Conservation (phyloP, 92 coral and sea anemone species). For the Montipora capitata region DNA sequence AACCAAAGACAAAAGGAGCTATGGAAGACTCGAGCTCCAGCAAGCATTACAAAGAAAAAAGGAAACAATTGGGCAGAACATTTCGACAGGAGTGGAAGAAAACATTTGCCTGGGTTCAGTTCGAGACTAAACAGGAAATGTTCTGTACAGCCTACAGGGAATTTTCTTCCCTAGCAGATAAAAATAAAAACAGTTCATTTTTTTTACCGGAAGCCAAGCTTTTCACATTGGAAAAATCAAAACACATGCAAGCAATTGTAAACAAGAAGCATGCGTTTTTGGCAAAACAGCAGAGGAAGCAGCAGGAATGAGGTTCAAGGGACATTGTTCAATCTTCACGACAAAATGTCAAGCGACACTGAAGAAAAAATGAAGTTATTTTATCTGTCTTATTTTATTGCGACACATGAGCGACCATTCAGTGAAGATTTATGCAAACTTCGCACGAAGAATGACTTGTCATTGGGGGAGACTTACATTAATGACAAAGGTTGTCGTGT, state of each 20-base stretch:
- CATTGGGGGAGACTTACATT: slow-evolving; percentile 9
- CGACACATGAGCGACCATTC: neutral
- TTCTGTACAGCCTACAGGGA: neutral
- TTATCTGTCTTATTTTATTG: neutral
- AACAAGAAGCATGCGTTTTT: slow-evolving; percentile 30
- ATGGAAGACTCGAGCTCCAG: slow-evolving; percentile 8
- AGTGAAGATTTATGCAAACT: neutral
- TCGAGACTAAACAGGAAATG: slow-evolving; percentile 18
- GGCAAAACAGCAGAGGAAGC: slow-evolving; percentile 27
- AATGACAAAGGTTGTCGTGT: slow-evolving; percentile 19
- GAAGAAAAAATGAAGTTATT: slow-evolving; percentile 9
- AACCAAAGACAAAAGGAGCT: neutral
- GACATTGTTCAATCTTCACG: neutral
- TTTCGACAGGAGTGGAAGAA: slow-evolving; percentile 33
- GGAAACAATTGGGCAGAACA: slow-evolving; percentile 16
- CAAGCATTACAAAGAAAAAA: neutral
- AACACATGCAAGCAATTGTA: slow-evolving; percentile 37
- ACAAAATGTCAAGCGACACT: neutral
- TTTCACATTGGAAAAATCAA: slow-evolving; percentile 35
- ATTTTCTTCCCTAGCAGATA: slow-evolving; percentile 8
- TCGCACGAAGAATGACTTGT: slow-evolving; percentile 9
- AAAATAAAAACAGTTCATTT: neutral
- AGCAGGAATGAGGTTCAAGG: slow-evolving; percentile 1
- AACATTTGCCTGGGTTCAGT: slow-evolving; percentile 30
- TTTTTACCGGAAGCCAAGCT: slow-evolving; percentile 7